Base-by-base conservation (phyloP, 2,113 vertebrate genomes). In the Eira barbara region DNA sequence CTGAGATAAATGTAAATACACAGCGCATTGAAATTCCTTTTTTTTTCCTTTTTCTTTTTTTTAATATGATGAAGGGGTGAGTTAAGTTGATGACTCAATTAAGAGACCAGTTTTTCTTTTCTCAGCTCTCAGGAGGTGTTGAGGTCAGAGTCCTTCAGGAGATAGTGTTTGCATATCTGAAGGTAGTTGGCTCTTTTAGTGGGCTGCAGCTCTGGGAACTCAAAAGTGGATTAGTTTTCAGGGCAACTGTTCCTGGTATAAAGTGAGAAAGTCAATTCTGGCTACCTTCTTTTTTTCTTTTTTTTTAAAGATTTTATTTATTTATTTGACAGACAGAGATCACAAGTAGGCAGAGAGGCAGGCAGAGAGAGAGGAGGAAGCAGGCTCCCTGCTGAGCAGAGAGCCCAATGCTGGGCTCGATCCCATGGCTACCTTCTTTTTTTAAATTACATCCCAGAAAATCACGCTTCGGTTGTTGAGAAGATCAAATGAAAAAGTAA, bases 401-500 rank as follows among this genome's bases (percentile, higher is more conserved):
- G n/a, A n/a, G n/a, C n/a, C n/a, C n/a, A n/a, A n/a, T n/a, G n/a
- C n/a, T n/a, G n/a, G n/a, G n/a, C n/a, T n/a, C n/a, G n/a, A n/a
- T n/a, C n/a, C n/a, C n/a, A n/a, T n/a, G 61, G 78, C 39, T 79
- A 9, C 13, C 6, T 97, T 73, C 2, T n/a, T 96, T 39, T 94
- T 67, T 61, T 20, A 8, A 96, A 80, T 86, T 57, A 92, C 0
- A 86, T 95, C 73, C 67, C n/a, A 97, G 96, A 86, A 84, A 61
- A 91, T 11, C 85, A 81, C 21, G 67, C 29, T 5, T 94, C 3
- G 0, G 23, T 94, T n/a, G 81, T 97, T 12, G 25, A 88, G 95
- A 91, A 91, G 88, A 47, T 91, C 2, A 52, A 67, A 90, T 97
- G 87, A 89, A 97, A 90, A 79, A 52, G 87, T 95, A 97, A 97